Evolutionary conservation across 1,140 invertebrate species (phyloP).

Genomic region (Cataglyphis hispanica): DNA sequence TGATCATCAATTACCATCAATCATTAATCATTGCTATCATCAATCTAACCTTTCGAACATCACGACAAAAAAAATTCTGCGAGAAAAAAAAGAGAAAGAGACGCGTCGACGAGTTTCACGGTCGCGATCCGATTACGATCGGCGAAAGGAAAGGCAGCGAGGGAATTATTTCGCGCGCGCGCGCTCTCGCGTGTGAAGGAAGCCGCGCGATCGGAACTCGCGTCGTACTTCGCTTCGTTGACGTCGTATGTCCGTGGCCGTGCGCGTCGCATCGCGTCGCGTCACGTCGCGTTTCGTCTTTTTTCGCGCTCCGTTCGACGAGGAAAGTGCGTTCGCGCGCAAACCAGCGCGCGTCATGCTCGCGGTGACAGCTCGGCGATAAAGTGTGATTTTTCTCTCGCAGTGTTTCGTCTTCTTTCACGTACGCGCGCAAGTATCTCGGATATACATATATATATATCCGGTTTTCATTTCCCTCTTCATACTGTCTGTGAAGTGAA

Average conservation of each 20-base stretch:
- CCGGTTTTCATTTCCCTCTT: slow-evolving; percentile 10
- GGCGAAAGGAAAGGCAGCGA: slow-evolving; percentile 46
- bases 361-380: slow-evolving; percentile 43
- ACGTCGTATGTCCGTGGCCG: neutral
- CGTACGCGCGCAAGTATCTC: no score
- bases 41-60: no score
- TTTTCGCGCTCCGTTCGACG: neutral
- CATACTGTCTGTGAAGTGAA: slow-evolving; percentile 18
- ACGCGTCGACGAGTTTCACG: slow-evolving; percentile 38
- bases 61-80: no score
- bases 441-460: neutral
- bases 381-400: neutral
- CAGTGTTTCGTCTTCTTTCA: neutral
- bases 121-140: slow-evolving; percentile 56
- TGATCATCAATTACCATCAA: slow-evolving; percentile 21
- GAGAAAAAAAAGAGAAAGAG: neutral
- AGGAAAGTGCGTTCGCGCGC: neutral
- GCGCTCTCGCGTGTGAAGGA: neutral
- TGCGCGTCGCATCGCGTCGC: neutral
- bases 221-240: neutral
- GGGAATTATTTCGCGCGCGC: neutral
- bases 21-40: neutral
- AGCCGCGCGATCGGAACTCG: neutral
- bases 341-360: slow-evolving; percentile 1
- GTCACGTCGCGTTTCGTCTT: neutral